A percentile compares a stretch with the other conserved stretches of the same genome.
Conservation (phyloP, 2,797 vertebrate genomes). For the Protonibea diacanthus region DNA sequence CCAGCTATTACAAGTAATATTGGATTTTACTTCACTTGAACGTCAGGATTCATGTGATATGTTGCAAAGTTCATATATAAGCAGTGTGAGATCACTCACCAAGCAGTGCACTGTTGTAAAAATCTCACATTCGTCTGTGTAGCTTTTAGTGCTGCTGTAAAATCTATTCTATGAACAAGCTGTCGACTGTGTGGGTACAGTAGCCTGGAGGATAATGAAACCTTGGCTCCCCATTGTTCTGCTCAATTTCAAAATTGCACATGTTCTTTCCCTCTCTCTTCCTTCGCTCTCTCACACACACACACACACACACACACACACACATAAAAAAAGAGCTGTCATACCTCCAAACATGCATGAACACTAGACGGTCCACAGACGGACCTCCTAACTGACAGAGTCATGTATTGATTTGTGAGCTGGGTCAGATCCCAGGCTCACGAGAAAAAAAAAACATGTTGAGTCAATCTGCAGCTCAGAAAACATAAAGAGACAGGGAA, state of each 20-base stretch:
- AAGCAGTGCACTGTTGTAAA: constrained; percentile 34
- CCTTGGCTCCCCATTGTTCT: constrained; percentile 55
- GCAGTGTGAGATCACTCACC: constrained; percentile 29
- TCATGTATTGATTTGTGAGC: constrained; percentile 59
- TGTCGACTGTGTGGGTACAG: constrained; percentile 56
- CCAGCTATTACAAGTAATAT: constrained; percentile 17
- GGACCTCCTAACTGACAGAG: constrained; percentile 46
- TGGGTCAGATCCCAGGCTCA: constrained; percentile 48
- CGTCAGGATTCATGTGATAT: constrained; percentile 31
- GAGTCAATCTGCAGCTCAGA: constrained; percentile 41
- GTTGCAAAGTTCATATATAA: constrained; percentile 42
- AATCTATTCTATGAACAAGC: constrained; percentile 68
- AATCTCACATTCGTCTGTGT: constrained; percentile 35
- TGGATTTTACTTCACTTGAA: constrained; percentile 25
- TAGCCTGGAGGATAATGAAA: constrained; percentile 67
- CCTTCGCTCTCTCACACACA: neutral
- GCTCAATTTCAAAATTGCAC: constrained; percentile 48
- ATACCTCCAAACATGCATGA: constrained; percentile 17
- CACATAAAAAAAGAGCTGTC: neutral
- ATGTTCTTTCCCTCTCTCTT: constrained; percentile 15
- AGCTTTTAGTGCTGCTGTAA: constrained; percentile 60
- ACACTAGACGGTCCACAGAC: constrained; percentile 15
- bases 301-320: neutral
- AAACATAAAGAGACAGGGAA: constrained; percentile 32
- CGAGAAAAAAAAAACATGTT: neutral